Base-by-base conservation (phyloP, 2,113 vertebrate species). In the Anguilla rostrata region DNA sequence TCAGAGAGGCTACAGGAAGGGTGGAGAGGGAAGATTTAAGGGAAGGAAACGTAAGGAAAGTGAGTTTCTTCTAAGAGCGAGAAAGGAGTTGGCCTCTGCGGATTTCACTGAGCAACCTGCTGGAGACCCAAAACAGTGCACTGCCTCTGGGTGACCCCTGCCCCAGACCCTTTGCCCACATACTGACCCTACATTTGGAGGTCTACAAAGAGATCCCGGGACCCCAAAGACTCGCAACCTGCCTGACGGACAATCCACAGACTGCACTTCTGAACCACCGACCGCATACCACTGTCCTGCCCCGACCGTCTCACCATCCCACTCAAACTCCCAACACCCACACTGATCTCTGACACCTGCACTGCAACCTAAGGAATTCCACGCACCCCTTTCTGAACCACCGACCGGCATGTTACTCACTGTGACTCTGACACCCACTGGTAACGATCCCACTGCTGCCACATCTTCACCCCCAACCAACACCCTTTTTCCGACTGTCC, bases 91-190 rank as follows among this genome's bases (percentile, higher is more conserved):
- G 81, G 88, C 84, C 46, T 53, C 75, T 2, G 2, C 86, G 8
- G 0, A 2, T 90, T 91, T 90, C 87, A 81, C 86, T 86, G 85
- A 66, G 20, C 43, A 85, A 79, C 39, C 78, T 39, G 40, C 26
- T 7, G 15, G 82, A 82, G 84, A 89, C 86, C 88, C 87, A 86
- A 91, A 92, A 63, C 87, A 88, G 71, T 57, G 5, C 87, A 88
- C 43, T 49, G 78, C 87, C 88, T 53, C 88, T 89, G 78, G 12
- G 6, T 89, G 88, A 93, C 87, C 88, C 89, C 81, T 83, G 11
- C 79, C 29, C 87, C 81, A 83, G 90, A 78, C 89, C 86, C 75
- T 78, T 86, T 87, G 87, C 60, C 11, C 82, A 84, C 90, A 88
- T 46, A 83, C 87, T 89, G 22, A 0, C 34, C 91, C 49, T 20